These are phyloP conservation scores for Lacerta viridis DNA, from an alignment of 2,797 vertebrate species.

Conservation along the genomic window DNA sequence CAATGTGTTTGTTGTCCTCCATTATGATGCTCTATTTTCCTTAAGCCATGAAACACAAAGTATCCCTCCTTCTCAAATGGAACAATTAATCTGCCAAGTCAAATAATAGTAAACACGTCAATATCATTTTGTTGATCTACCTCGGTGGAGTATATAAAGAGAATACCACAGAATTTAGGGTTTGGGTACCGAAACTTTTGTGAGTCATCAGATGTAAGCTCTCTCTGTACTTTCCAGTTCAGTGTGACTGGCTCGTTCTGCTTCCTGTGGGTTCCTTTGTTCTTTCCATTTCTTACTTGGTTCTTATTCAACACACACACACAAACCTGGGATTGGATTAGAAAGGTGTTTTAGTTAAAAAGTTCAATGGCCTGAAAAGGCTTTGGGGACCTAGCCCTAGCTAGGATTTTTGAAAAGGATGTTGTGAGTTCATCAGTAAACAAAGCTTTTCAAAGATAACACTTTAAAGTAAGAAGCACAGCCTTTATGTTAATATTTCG, in stretches of 20 bases:
- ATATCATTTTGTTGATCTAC: background rate
- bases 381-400: background rate
- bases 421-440: background rate
- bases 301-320: background rate
- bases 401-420: background rate
- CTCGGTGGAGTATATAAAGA: constrained; percentile 15
- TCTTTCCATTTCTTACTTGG: constrained; percentile 36
- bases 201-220: background rate
- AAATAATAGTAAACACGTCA: background rate
- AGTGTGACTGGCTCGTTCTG: constrained; percentile 1
- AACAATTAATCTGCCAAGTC: background rate
- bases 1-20: too few relatives aligned
- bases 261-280: constrained; percentile 15
- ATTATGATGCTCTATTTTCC: accelerated
- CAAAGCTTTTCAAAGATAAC: background rate
- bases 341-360: background rate
- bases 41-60: background rate
- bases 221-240: constrained; percentile 27
- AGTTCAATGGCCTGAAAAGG: background rate
- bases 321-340: background rate
- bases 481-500: background rate
- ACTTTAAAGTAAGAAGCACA: background rate
- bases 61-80: constrained; percentile 2
- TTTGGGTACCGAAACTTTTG: background rate
- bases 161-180: background rate